Base-by-base conservation (phyloP, 2,888 invertebrate species). In the Ferdinandea cuprea region DNA sequence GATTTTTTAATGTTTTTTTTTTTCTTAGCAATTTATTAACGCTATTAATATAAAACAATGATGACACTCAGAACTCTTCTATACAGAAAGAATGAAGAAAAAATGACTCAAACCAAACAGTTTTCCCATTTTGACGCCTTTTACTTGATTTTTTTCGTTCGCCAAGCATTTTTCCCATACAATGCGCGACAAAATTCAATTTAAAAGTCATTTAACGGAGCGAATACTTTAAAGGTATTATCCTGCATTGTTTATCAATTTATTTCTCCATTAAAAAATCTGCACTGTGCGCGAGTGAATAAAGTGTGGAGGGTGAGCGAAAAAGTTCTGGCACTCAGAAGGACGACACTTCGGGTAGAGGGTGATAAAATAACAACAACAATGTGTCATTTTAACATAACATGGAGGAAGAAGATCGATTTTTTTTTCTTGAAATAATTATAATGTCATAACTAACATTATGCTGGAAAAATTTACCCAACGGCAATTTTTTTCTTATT, bases 171-270 rank as follows among this genome's bases (percentile, higher is more conserved):
- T n/a, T 66, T 68, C 63, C 63, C 59, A 71, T 42, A 73, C 61
- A 78, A 68, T 72, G 81, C 69, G 76, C 84, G 61, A 69, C 50
- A 25, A 85, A 86, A 86, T 86, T 86, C 86, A 86, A 86, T 86
- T 86, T 86, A 86, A 86, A 86, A 86, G 86, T 86, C 86, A 86
- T 86, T 86, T 86, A 86, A 85, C 84, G 81, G 73, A 86, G 84
- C 85, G 85, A 86, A 85, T 85, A 85, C 83, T 86, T 86, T 86
- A 86, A 86, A 85, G 85, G 79, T 85, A 86, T 86, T 86, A 86
- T 76, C 86, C 84, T 77, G 86, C 86, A 86, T 86, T 86, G 86
- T 86, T 86, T 86, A 86, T 79, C 86, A 86, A 85, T 86, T 86
- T 86, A 85, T 83, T 85, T 83, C 81, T 81, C 85, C 85, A 85